These are phyloP conservation scores for Drosophila yooni DNA, from an alignment of 2,888 invertebrate genomes.

Conservation along the genomic window DNA sequence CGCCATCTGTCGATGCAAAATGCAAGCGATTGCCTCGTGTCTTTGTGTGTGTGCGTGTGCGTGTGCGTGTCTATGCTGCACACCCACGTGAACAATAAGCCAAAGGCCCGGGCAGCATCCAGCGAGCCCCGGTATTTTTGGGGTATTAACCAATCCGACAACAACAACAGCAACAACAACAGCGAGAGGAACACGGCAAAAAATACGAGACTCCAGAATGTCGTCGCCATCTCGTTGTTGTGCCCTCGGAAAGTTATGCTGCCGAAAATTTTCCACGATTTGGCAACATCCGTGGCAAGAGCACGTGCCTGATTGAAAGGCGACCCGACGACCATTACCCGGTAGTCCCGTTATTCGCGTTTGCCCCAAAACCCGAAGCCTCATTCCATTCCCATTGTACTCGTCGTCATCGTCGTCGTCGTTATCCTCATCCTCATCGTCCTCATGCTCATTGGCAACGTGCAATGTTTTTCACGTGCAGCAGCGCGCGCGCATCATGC, in stretches of 20 bases:
- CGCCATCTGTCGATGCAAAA: constrained; percentile 63
- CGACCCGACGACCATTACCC: constrained; percentile 5
- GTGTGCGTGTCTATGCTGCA: too few species aligned
- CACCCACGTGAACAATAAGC: constrained; percentile 46
- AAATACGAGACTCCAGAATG: constrained; percentile 33
- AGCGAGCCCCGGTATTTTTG: constrained; percentile 37
- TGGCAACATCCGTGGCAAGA: constrained; percentile 60
- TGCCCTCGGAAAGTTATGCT: constrained; percentile 38
- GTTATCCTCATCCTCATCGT: not conserved
- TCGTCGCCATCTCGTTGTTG: constrained; percentile 19
- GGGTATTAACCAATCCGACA: constrained; percentile 55
- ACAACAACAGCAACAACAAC: constrained; percentile 25
- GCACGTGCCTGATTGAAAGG: constrained; percentile 53
- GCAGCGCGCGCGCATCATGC: constrained; percentile 70
- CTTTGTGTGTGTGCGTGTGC: constrained; percentile 12
- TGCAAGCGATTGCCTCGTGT: constrained; percentile 41
- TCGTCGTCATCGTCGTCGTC: not conserved
- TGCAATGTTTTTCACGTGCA: constrained; percentile 55
- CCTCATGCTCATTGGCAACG: constrained; percentile 24
- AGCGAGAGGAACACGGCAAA: constrained; percentile 1
- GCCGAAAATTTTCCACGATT: constrained; percentile 69
- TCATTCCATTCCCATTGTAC: constrained; percentile 32
- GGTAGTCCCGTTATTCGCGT: constrained; percentile 38
- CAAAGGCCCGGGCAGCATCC: constrained; percentile 51
- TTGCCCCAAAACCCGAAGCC: constrained; percentile 15